A percentile compares a stretch with the other conserved stretches of the same genome.
phyloP scores from a whole-genome alignment of 2,888 invertebrate species.

The Diplazon laetatorius region DNA sequence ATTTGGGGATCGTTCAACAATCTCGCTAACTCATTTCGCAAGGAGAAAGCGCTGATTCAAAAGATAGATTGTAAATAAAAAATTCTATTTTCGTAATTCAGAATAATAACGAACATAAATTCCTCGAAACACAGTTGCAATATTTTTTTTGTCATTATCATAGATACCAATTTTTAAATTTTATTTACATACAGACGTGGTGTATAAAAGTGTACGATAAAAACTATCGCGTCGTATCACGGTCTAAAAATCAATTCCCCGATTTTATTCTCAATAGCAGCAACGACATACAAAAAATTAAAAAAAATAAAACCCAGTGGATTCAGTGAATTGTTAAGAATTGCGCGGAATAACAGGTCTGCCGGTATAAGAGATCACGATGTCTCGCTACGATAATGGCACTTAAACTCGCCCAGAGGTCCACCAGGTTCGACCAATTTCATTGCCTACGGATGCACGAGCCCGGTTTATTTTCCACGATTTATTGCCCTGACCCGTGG shows the following conservation, averaged over 20 bases:
- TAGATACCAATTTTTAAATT: no score
- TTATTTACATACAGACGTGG: no score
- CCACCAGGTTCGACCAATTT: constrained; percentile 19
- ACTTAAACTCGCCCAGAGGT: constrained; percentile 2
- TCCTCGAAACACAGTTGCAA: no score
- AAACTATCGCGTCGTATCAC: background rate
- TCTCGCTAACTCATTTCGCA: background rate
- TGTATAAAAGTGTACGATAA: background rate
- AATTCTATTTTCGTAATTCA: no score
- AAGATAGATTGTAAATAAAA: background rate
- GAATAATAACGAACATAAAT: no score
- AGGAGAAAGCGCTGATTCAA: background rate
- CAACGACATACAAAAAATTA: background rate
- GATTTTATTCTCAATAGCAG: background rate
- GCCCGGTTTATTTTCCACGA: constrained; percentile 42
- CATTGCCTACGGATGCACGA: constrained; percentile 28
- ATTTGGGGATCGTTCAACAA: background rate
- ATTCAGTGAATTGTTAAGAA: background rate
- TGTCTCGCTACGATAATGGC: constrained; percentile 18
- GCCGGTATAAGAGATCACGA: background rate
- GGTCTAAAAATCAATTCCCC: background rate
- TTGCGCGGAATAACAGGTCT: constrained; percentile 1
- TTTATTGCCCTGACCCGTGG: constrained; percentile 58
- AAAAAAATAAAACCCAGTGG: background rate
- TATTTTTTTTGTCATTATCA: no score